Conservation (phyloP, 1,140 invertebrate species). For the Papilio polytes region DNA sequence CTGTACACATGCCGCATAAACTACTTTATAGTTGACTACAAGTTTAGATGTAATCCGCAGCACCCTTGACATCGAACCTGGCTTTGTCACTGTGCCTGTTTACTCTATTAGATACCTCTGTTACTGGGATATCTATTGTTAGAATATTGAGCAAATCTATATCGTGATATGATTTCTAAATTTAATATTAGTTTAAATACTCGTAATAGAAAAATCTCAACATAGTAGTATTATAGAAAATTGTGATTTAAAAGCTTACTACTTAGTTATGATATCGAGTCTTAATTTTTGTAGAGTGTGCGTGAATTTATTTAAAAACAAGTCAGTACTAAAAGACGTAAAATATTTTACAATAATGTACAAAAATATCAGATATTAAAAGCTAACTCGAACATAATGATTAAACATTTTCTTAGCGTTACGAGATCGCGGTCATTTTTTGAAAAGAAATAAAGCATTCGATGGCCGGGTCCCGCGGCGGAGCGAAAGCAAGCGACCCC, state of each 20-base stretch:
- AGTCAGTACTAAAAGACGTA: neutral
- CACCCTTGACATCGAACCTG: constrained; percentile 30
- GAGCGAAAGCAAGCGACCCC: constrained; percentile 76
- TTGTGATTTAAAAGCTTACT: neutral
- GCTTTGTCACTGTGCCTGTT: constrained; percentile 14
- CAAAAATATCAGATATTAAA: constrained; percentile 20
- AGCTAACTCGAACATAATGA: constrained; percentile 20
- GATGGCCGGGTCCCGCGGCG: constrained; percentile 70
- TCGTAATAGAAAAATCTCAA: too few species aligned
- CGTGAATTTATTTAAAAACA: neutral
- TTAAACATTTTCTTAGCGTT: constrained; percentile 31
- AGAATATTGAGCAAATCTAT: neutral
- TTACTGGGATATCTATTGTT: neutral
- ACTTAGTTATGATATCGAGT: neutral
- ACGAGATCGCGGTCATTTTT: constrained; percentile 54
- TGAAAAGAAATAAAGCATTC: constrained; percentile 64
- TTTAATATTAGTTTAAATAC: too few species aligned
- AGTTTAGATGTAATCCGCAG: constrained; percentile 11
- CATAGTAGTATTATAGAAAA: too few species aligned
- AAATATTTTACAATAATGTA: neutral
- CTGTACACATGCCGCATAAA: neutral
- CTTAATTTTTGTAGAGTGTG: neutral
- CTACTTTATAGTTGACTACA: constrained; percentile 21
- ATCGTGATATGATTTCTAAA: neutral
- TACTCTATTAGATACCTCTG: constrained; percentile 14